Evolutionary conservation across 1,140 invertebrate species (phyloP), one percentile per base, ranked within the genome.

Genomic region (Meteorus sp.): DNA sequence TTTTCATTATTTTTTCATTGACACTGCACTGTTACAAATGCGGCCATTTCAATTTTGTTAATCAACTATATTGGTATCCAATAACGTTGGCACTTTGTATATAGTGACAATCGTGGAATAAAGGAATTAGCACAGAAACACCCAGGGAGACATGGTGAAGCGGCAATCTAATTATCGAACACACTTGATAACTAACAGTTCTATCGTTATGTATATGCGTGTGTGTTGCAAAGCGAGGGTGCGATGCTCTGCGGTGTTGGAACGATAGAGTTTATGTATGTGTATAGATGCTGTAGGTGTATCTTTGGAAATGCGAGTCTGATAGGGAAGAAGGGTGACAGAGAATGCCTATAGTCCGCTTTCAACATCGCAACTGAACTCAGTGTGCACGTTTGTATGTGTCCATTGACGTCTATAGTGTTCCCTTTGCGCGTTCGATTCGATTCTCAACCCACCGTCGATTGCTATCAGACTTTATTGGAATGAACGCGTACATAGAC

Each of bases 391-490:
- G 3, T 29, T 13, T 44, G 44, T 43, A 55, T 41, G 23, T 54
- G 9, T 56, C 13, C 39, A 47, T 43, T 25, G 33, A 29, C 47
- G 25, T 50, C 47, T 43, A 13, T 50, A 31, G 15, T 45, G 11
- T 22, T 20, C 19, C 33, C 52, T 47, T 37, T 45, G 27, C 29
- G 29, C 54, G n/a, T 31, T 27, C 43, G 13, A 45, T 47, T 47
- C 29, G 54, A 56, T 47, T 56, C 54, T 17, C 20, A 56, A 56
- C 33, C 44, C 43, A 56, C 48, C 27, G 44, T 20, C 31, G 29
- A 47, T 56, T 56, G 54, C 54, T 29, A 56, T 29, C 44, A 31
- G 19, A 56, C 43, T 56, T 56, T 56, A 56, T 56, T 45, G 44
- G 53, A 3, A 55, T 19, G 27, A 27, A 43, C 22, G n/a, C 15